These are phyloP conservation scores for Hapalemur alaotrensis DNA, from an alignment of 2,797 vertebrate genomes.

Conservation along the genomic window DNA sequence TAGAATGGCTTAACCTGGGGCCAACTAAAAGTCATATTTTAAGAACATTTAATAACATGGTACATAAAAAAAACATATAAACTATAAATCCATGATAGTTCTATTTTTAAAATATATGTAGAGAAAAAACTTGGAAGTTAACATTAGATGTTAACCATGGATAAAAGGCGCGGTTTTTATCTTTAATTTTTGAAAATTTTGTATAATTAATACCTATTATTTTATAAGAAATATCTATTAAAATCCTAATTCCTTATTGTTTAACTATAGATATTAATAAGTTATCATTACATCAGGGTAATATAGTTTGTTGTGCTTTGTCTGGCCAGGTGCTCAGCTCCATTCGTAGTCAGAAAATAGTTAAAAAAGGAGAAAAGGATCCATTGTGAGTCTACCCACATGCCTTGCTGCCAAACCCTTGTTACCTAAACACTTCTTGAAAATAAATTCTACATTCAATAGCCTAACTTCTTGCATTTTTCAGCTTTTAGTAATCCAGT, in stretches of 20 bases:
- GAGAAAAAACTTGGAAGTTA: background rate
- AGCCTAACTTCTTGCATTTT: background rate
- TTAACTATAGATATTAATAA: background rate
- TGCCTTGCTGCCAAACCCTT: background rate
- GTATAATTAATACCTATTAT: background rate
- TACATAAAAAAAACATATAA: background rate
- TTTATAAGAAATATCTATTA: background rate
- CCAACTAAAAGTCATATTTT: background rate
- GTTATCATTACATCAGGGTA: background rate
- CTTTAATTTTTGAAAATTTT: background rate
- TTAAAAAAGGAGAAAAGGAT: background rate
- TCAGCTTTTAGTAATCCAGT: background rate
- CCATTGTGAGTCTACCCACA: background rate
- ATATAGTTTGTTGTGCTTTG: background rate
- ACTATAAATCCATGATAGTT: background rate
- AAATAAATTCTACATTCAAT: background rate
- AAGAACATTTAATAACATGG: background rate
- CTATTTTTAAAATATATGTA: background rate
- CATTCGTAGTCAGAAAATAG: background rate
- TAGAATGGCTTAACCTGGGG: background rate
- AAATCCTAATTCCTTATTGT: background rate
- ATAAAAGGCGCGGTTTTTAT: background rate
- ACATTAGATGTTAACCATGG: background rate
- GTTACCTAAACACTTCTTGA: background rate
- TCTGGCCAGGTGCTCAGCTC: background rate